Evolutionary conservation across 2,797 vertebrate genomes (phyloP), one percentile per base, ranked within the genome.

Genomic region (Lophura swinhoii): DNA sequence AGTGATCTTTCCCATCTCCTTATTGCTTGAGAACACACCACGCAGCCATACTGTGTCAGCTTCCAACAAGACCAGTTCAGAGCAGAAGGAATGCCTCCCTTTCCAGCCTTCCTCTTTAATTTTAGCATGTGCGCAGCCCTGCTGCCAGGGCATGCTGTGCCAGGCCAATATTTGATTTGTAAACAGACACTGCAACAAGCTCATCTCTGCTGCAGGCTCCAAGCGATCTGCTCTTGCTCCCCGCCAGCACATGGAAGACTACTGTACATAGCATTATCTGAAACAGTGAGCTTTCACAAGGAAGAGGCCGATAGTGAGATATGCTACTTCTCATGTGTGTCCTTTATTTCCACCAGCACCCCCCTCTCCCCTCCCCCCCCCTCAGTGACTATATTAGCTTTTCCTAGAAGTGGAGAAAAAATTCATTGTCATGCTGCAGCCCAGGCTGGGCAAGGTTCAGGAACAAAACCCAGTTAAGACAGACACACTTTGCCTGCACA

Each of bases 71-170:
- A 91, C 73, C 74, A 51, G 68, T 33, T 64, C 85, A 86, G 91
- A 88, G 82, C 77, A 93, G 1, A 16, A 90, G 80, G 71, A 93
- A 95, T 63, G 77, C 44, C 89, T 95, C 92, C 79, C 58, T 88
- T 86, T 90, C 74, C 94, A 95, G 75, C 87, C 92, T 93, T 93
- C 84, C 93, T 90, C 93, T 95, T 95, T 94, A 94, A 93, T 94
- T 95, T 95, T 91, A 94, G 91, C 18, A 35, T 3, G 2, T 21
- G 2, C 60, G n/a, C 1, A 0, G 68, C 82, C 71, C 85, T 43
- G 89, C 87, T 94, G 92, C 94, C 95, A 96, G 87, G 71, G 49
- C 83, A 94, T 70, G 63, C 84, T 62, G 74, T 92, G 93, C 93
- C 94, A 93, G 93, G 92, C 64, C 12, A 1, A 79, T 82, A 91